Percentiles rank a stretch among this genome's conserved stretches.
Evolutionary conservation across 2,113 vertebrate genomes (phyloP).

Genomic region (Phaetusa simplex): DNA sequence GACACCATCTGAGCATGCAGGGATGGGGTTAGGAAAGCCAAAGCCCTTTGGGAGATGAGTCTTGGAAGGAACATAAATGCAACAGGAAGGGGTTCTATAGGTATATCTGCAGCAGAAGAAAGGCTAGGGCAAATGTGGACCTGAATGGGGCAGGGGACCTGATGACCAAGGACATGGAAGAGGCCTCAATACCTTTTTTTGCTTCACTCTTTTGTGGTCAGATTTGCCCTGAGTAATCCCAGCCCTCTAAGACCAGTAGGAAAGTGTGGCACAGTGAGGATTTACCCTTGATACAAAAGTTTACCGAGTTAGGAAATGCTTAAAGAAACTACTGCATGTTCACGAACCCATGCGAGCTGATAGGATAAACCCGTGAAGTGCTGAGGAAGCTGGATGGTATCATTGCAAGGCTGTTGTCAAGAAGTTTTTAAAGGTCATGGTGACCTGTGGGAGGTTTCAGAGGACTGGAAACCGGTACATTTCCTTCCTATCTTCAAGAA

Average conservation of each 20-base stretch:
- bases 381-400: neutral
- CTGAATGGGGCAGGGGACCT: neutral
- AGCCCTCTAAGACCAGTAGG: neutral
- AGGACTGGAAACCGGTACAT: neutral
- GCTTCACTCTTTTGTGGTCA: neutral
- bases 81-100: neutral
- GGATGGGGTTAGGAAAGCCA: neutral
- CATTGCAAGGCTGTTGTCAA: neutral
- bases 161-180: neutral
- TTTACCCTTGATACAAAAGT: neutral
- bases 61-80: neutral
- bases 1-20: neutral
- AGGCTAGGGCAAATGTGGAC: too few relatives aligned
- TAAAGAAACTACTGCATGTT: neutral
- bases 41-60: neutral
- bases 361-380: neutral
- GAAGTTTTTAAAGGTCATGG: neutral
- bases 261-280: neutral
- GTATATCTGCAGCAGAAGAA: neutral
- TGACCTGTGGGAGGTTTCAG: neutral
- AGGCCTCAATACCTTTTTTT: neutral
- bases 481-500: neutral
- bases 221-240: neutral
- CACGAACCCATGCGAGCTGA: neutral
- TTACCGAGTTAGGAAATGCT: neutral